Evolutionary conservation across 2,888 invertebrate genomes (phyloP).

Genomic region (Megastigmus dorsalis): DNA sequence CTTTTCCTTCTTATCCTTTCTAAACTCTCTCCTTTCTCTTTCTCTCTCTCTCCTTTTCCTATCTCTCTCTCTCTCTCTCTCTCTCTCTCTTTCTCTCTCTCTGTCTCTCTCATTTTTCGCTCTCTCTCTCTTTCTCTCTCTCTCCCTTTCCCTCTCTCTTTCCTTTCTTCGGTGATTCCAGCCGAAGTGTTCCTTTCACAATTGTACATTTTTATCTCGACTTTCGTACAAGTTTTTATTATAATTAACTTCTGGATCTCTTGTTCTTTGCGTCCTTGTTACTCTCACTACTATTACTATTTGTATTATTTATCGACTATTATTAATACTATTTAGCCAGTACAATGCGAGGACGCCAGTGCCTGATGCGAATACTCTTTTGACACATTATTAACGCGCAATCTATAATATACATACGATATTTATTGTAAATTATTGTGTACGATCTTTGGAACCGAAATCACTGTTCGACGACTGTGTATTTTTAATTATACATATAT

Average conservation of each 20-base stretch:
- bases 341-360: constrained; percentile 61
- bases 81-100: constrained; percentile 46
- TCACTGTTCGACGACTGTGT: no score
- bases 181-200: constrained; percentile 16
- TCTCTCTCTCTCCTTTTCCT: constrained; percentile 46
- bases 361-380: constrained; percentile 67
- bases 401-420: no score
- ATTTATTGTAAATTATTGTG: no score
- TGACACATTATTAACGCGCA: no score
- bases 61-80: constrained; percentile 1
- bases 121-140: neutral
- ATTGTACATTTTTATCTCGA: constrained; percentile 42
- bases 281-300: constrained; percentile 54
- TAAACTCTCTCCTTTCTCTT: constrained; percentile 16
- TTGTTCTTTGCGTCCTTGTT: constrained; percentile 51
- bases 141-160: neutral
- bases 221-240: constrained; percentile 16
- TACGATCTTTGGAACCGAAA: no score
- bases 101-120: neutral
- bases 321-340: constrained; percentile 43
- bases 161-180: constrained; percentile 26
- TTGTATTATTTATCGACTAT: constrained; percentile 47
- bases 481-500: no score
- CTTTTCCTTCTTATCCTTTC: neutral
- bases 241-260: constrained; percentile 44